A percentile compares a stretch with the other conserved stretches of the same genome.
phyloP scores from a whole-genome alignment of 2,888 invertebrate species.

The Blomia tropicalis region DNA sequence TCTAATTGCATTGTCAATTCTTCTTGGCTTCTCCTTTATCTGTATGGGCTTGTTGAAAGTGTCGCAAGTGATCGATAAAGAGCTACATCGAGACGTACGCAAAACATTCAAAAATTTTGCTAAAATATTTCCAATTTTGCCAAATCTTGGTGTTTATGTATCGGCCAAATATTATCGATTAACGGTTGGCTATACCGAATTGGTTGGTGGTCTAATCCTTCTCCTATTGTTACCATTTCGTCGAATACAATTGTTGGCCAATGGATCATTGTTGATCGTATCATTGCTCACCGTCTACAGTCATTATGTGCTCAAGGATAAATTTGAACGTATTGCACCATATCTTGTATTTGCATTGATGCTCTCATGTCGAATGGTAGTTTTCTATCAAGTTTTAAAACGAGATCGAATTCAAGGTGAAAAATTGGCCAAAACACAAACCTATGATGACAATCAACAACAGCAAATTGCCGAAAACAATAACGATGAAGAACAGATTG shows the following conservation, averaged over 20 bases:
- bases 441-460: too few relatives aligned
- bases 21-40: slow-evolving; percentile 82
- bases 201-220: slow-evolving; percentile 58
- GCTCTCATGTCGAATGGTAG: slow-evolving; percentile 71
- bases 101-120: slow-evolving; percentile 84
- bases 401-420: neutral
- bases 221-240: slow-evolving; percentile 48
- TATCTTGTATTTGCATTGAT: slow-evolving; percentile 59
- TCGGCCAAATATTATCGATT: slow-evolving; percentile 82
- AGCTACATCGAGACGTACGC: slow-evolving; percentile 88
- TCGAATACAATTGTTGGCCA: slow-evolving; percentile 74
- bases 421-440: too few relatives aligned
- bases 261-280: slow-evolving; percentile 59
- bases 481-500: too few relatives aligned
- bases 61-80: slow-evolving; percentile 76
- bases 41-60: slow-evolving; percentile 85
- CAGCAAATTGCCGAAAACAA: too few relatives aligned
- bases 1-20: slow-evolving; percentile 56
- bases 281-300: slow-evolving; percentile 82
- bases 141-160: slow-evolving; percentile 63
- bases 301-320: slow-evolving; percentile 81
- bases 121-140: slow-evolving; percentile 75
- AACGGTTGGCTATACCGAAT: slow-evolving; percentile 64
- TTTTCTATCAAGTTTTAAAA: slow-evolving; percentile 44
- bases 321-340: slow-evolving; percentile 52